Evolutionary conservation across 2,113 vertebrate genomes (phyloP), one percentile per base, ranked within the genome.

Genomic region (Falcunculus frontatus): DNA sequence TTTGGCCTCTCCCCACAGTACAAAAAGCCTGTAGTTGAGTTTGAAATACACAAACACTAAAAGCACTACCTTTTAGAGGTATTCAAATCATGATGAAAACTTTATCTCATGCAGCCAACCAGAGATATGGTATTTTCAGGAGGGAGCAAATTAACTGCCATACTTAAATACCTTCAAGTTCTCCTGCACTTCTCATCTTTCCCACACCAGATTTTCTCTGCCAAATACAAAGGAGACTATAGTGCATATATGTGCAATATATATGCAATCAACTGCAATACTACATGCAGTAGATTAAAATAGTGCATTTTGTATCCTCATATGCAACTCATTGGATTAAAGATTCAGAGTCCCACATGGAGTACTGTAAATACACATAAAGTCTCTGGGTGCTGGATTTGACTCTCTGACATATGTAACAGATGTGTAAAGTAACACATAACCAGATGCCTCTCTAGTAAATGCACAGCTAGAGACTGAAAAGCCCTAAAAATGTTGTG

Each of bases 271-370:
- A 84, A 70, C 35, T 78, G 42, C 64, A 95, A 17, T 47, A 92
- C 70, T 75, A 60, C 0, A 67, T 87, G 87, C 89, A 82, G 37
- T 70, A 87, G 65, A 75, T 56, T 67, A 72, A 96, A 97, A 97
- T 84, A 76, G 79, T 94, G 76, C 60, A 89, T 94, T 93, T 80
- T 90, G 81, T 82, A 83, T 85, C 80, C 76, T 96, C 85, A 78
- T 35, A 95, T 97, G 42, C 60, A 76, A 84, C 75, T 89, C 57
- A 79, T 22, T 96, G 76, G 81, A 94, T 96, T 95, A 92, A 49
- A 26, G 49, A 75, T 79, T 78, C 63, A 12, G 85, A 97, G 85
- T 79, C 50, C 65, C 84, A 89, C 50, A 47, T 46, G 57, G 77
- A 91, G 44, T 39, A 69, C 60, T 92, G 95, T 65, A 95, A 91